These are phyloP conservation scores for Atethmia centrago DNA, from an alignment of 2,888 invertebrate genomes.

Conservation along the genomic window DNA sequence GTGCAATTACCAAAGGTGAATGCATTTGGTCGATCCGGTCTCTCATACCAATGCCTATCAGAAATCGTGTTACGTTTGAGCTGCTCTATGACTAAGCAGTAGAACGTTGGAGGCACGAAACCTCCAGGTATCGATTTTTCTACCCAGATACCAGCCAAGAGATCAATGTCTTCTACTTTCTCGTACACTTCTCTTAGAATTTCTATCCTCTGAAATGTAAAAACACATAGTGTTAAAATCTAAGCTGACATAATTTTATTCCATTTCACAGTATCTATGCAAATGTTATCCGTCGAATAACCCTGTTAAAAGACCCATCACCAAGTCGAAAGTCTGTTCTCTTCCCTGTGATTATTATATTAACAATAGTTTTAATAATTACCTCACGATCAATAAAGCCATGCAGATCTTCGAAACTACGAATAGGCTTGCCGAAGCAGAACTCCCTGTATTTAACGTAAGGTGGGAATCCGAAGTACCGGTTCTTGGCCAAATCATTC, in stretches of 20 bases:
- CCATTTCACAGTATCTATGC: background rate
- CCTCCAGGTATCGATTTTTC: constrained; percentile 95
- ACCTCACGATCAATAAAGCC: constrained; percentile 74
- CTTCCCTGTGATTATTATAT: background rate
- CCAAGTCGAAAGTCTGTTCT: background rate
- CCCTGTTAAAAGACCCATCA: background rate
- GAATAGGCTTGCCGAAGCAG: constrained; percentile 93
- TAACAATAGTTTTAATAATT: constrained; percentile 31
- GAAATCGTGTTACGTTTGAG: constrained; percentile 94
- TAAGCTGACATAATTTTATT: background rate
- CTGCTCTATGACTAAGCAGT: constrained; percentile 96
- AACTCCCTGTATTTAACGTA: constrained; percentile 96
- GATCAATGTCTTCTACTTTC: constrained; percentile 95
- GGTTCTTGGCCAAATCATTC: constrained; percentile 83
- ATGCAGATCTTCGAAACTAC: constrained; percentile 78
- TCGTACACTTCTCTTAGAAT: constrained; percentile 73
- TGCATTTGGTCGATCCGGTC: constrained; percentile 74
- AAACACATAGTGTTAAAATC: background rate
- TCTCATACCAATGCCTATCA: constrained; percentile 95
- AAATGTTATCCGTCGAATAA: background rate
- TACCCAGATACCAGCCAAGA: constrained; percentile 97
- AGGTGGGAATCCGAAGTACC: constrained; percentile 96
- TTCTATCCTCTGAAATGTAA: constrained; percentile 75
- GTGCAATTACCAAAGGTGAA: constrained; percentile 74
- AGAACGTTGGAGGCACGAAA: constrained; percentile 96